Evolutionary conservation across 2,113 vertebrate species (phyloP).

Genomic region (Siniperca knerii): DNA sequence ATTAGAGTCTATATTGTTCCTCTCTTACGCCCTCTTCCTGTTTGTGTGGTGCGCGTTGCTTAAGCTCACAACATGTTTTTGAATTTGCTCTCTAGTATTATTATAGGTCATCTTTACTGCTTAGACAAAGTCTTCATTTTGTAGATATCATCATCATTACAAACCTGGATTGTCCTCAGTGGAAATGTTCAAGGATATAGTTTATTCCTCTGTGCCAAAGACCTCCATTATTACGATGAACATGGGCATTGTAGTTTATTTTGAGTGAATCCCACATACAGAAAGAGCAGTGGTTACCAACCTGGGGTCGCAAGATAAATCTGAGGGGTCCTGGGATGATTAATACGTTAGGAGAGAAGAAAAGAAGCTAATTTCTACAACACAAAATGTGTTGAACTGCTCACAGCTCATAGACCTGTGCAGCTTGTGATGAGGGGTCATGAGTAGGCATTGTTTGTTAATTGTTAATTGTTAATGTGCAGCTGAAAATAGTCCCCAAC

Average conservation of each 20-base stretch:
- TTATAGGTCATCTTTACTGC: background rate
- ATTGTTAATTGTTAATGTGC: background rate
- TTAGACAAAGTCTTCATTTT: conserved; percentile 4
- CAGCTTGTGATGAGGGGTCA: background rate
- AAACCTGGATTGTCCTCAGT: background rate
- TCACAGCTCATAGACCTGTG: background rate
- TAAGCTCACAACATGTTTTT: conserved; percentile 26
- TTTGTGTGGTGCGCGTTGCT: background rate
- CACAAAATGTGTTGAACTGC: background rate
- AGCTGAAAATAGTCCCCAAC: background rate
- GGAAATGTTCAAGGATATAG: conserved; percentile 8
- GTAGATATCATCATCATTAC: background rate
- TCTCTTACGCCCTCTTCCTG: conserved; percentile 17
- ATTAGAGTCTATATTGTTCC: conserved; percentile 38
- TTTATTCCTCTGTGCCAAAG: background rate
- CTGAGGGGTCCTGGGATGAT: background rate
- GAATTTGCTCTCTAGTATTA: background rate
- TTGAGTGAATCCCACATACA: background rate
- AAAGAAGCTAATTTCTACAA: background rate
- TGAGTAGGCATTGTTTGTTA: background rate
- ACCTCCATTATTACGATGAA: background rate
- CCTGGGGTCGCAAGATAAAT: background rate
- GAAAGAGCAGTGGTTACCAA: background rate
- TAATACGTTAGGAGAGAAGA: background rate
- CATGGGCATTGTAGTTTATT: background rate